These are phyloP conservation scores for Mirza zaza DNA, from an alignment of 2,113 vertebrate genomes.

Conservation along the genomic window DNA sequence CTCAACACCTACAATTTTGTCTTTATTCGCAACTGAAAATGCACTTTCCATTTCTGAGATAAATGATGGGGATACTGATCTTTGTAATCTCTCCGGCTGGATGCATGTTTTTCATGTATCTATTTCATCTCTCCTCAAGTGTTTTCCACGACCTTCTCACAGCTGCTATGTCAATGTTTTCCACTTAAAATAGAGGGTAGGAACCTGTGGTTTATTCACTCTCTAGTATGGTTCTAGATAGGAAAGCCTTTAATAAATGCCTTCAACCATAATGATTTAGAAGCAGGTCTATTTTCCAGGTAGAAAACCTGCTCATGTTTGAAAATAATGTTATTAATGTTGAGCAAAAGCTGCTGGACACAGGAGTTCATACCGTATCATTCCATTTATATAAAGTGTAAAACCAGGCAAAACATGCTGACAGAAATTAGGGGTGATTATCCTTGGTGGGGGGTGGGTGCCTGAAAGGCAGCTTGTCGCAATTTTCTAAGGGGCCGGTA, in stretches of 20 bases:
- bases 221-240: not conserved
- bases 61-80: not conserved
- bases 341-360: slow-evolving; percentile 31
- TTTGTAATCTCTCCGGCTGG: not conserved
- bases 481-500: not conserved
- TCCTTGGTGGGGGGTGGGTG: not conserved
- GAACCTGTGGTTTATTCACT: not conserved
- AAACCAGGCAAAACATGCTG: not conserved
- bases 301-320: slow-evolving; percentile 41
- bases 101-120: not conserved
- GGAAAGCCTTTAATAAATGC: slow-evolving; percentile 1
- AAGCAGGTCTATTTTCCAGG: slow-evolving; percentile 20
- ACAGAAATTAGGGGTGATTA: slow-evolving; percentile 9
- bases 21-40: not conserved
- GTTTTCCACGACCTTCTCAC: slow-evolving; percentile 24
- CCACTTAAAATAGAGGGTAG: not conserved
- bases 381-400: slow-evolving; percentile 16
- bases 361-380: not conserved
- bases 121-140: not conserved
- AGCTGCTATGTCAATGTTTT: not conserved
- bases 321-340: slow-evolving; percentile 44
- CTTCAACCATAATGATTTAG: slow-evolving; percentile 34
- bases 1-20: not conserved
- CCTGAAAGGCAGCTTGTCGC: not conserved
- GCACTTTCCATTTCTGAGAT: not conserved